Conservation (phyloP, 2,797 vertebrate genomes). For the Lacerta bilineata region DNA sequence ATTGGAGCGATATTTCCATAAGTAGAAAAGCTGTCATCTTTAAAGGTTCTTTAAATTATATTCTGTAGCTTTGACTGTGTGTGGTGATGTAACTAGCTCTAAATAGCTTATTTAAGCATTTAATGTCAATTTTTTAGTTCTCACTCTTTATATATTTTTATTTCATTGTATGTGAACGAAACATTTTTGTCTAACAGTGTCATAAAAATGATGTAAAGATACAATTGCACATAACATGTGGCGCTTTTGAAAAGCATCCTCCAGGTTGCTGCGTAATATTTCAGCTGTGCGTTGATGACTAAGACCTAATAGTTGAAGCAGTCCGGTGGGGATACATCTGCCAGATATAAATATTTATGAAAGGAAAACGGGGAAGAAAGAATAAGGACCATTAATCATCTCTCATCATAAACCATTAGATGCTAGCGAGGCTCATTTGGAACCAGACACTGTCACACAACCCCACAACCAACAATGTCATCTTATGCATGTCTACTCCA, state of each 20-base stretch:
- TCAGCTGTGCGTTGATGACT: conserved; percentile 61
- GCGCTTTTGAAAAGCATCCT: conserved; percentile 50
- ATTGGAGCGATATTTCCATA: conserved; percentile 37
- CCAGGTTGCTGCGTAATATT: conserved; percentile 59
- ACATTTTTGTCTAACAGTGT: neutral
- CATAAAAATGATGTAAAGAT: conserved; percentile 49
- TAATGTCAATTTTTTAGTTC: conserved; percentile 27
- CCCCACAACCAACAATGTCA: neutral
- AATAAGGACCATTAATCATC: conserved; percentile 69
- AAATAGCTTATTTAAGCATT: conserved; percentile 23
- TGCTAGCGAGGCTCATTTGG: conserved; percentile 41
- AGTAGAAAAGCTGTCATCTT: neutral
- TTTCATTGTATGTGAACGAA: conserved; percentile 37
- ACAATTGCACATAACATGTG: conserved; percentile 33
- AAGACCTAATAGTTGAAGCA: conserved; percentile 49
- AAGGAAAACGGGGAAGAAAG: conserved; percentile 56
- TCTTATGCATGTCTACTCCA: neutral
- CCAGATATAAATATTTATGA: conserved; percentile 71
- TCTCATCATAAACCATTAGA: conserved; percentile 64
- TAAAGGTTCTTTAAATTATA: conserved; percentile 55
- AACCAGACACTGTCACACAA: neutral
- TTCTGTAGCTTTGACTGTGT: conserved; percentile 45
- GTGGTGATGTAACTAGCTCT: conserved; percentile 38
- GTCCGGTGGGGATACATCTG: conserved; percentile 70
- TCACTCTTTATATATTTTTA: conserved; percentile 7